These are phyloP conservation scores for Drosophila prolongata DNA, from an alignment of 2,888 invertebrate species.

Conservation along the genomic window DNA sequence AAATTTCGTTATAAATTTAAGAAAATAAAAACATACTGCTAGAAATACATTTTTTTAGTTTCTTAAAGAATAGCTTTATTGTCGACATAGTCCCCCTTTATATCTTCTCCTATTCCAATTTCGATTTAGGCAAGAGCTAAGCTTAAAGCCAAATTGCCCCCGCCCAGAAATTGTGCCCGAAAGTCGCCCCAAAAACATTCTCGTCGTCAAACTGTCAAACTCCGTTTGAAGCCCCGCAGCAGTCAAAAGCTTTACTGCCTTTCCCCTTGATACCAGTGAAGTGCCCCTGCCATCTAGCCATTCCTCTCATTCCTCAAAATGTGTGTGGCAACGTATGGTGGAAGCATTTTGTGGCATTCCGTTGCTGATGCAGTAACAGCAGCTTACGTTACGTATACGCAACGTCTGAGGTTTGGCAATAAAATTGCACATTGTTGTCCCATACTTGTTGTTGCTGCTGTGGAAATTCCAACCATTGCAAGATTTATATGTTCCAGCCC, in stretches of 20 bases:
- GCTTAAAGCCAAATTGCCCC: conserved; percentile 54
- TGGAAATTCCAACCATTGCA: conserved; percentile 69
- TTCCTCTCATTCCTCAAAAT: conserved; percentile 30
- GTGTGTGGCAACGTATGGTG: conserved; percentile 60
- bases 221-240: conserved; percentile 39
- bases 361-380: conserved; percentile 45
- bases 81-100: not conserved
- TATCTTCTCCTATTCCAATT: conserved; percentile 7
- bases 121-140: conserved; percentile 6
- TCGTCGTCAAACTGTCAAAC: conserved; percentile 37
- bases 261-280: not conserved
- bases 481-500: conserved; percentile 76
- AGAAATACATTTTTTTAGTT: too few species aligned
- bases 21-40: too few species aligned
- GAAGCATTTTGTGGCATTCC: conserved; percentile 63
- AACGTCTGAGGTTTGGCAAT: conserved; percentile 76
- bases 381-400: conserved; percentile 74
- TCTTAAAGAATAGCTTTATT: too few species aligned
- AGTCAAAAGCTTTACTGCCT: conserved; percentile 36
- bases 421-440: conserved; percentile 72
- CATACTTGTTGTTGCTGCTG: conserved; percentile 33
- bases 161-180: conserved; percentile 51
- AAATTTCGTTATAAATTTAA: not conserved
- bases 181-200: conserved; percentile 42
- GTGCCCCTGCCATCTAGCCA: not conserved